Evolutionary conservation across 2,888 invertebrate species (phyloP), one percentile per base, ranked within the genome.

Genomic region (Pollenia amentaria): DNA sequence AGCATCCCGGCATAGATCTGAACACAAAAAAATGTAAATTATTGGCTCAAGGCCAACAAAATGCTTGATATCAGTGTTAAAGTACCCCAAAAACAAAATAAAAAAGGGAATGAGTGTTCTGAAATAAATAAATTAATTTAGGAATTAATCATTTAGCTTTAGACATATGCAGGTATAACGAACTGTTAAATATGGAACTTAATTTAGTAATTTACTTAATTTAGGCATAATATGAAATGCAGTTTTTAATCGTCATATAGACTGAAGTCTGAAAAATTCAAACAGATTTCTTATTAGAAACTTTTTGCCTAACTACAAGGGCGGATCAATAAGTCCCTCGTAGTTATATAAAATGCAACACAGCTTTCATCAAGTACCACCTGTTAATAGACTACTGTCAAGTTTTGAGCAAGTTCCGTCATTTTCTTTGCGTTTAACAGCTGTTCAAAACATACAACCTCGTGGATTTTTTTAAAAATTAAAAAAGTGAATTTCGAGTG

Each of bases 31-130:
- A 53, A 76, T 48, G 40, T 69, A 79, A 77, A 44, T 60, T 51
- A 75, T 85, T 85, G 81, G 85, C 82, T 85, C 85, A 85, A 85
- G 85, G 85, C 82, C 85, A 85, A 80, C 9, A 18, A 75, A 53
- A 46, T 38, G 42, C 38, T 40, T 72, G 83, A 64, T 77, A 77
- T 48, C 69, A 70, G 69, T 70, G 40, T 40, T 18, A 46, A 38
- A n/a, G 14, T 67, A 21, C 48, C 7, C 2, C 44, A 18, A 29
- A 29, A 29, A 29, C 29, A 29, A 29, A 29, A 29, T 6, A 29
- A 29, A 29, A 1, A 62, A 40, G 16, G 48, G 57, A 3, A 55
- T 67, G 53, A 57, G 64, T 53, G 48, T 12, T 16, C 14, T 64
- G 16, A 40, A 18, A 55, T 29, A 18, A 11, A 18, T 6, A 70